Conservation (phyloP, 2,888 invertebrate genomes). For the Horisme vitalbata region DNA sequence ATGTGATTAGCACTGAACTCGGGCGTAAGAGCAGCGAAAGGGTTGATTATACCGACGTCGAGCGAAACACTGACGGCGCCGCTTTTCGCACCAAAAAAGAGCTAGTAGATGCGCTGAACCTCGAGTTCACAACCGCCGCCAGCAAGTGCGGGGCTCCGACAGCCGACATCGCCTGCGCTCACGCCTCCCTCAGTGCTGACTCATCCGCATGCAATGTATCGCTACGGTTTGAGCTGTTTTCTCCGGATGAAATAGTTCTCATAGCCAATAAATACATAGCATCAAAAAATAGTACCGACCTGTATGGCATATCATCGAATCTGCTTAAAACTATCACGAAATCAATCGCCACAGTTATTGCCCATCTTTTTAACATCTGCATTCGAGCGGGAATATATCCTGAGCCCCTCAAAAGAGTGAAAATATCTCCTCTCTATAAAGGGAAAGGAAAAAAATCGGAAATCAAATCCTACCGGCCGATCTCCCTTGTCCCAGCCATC, state of each 20-base stretch:
- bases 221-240: neutral
- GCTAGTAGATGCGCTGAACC: neutral
- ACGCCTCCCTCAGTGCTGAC: neutral
- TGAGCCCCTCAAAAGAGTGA: neutral
- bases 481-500: no score
- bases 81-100: neutral
- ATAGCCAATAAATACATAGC: slow-evolving; percentile 1
- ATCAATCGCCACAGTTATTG: no score
- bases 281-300: slow-evolving; percentile 5
- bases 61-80: neutral
- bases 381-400: neutral
- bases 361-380: neutral
- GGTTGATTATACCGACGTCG: neutral
- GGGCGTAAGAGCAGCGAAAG: neutral
- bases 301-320: slow-evolving; percentile 1
- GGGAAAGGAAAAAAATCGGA: no score
- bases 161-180: neutral
- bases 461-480: no score
- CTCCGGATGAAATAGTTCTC: neutral
- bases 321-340: neutral
- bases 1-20: slow-evolving; percentile 2
- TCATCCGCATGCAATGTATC: neutral
- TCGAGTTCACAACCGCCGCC: neutral
- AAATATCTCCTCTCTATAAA: no score
- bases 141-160: slow-evolving; percentile 3